Evolutionary conservation across 2,888 invertebrate genomes (phyloP).

Genomic region (Caenorhabditis panamensis): DNA sequence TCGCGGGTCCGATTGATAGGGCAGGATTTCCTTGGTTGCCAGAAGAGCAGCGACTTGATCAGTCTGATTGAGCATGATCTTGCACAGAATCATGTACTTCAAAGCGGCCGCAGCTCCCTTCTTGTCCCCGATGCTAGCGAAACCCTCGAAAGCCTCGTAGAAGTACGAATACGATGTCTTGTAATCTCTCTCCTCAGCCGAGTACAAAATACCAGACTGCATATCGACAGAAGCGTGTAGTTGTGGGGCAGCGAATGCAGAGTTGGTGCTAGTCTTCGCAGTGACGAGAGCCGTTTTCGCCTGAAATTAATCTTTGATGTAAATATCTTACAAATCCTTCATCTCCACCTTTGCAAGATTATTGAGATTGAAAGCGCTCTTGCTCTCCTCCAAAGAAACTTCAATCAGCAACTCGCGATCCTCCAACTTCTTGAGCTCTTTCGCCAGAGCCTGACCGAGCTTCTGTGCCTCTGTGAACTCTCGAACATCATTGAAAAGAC

Average conservation of each 20-base stretch:
- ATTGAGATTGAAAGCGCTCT: conserved; percentile 97
- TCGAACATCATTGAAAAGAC: conserved; percentile 86
- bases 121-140: conserved; percentile 91
- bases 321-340: not conserved
- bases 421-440: conserved; percentile 96
- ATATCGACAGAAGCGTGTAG: conserved; percentile 94
- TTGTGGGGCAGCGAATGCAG: conserved; percentile 88
- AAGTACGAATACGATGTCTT: conserved; percentile 99
- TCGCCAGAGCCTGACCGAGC: conserved; percentile 80
- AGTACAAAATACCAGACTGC: conserved; percentile 97
- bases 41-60: conserved; percentile 84
- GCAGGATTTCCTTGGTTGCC: conserved; percentile 87
- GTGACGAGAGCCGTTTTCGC: conserved; percentile 94
- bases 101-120: conserved; percentile 93
- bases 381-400: conserved; percentile 97
- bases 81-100: conserved; percentile 98
- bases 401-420: conserved; percentile 98
- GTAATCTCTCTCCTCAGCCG: conserved; percentile 98
- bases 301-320: conserved; percentile 7
- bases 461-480: conserved; percentile 79
- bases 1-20: conserved; percentile 86
- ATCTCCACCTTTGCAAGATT: conserved; percentile 57
- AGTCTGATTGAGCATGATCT: conserved; percentile 83
- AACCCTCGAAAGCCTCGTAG: conserved; percentile 96
- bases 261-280: conserved; percentile 97